Conservation (phyloP, 1,140 invertebrate species). For the Sarcophaga peregrina region DNA sequence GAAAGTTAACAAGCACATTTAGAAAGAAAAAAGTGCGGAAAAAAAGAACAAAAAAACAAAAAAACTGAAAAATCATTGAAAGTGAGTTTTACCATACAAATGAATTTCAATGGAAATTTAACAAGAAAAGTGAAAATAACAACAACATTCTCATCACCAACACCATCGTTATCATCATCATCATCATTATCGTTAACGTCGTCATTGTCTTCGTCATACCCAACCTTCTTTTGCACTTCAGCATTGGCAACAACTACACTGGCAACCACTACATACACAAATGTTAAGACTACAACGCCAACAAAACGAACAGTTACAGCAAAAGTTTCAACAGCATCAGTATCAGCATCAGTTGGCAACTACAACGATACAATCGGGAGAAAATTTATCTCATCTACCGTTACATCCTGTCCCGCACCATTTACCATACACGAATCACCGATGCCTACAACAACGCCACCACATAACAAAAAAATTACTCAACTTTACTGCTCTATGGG, state of each 20-base stretch:
- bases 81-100: constrained; percentile 17
- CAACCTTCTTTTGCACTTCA: background rate
- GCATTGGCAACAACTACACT: constrained; percentile 7
- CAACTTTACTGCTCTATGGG: constrained; percentile 10
- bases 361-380: background rate
- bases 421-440: background rate
- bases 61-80: background rate
- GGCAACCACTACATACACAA: constrained; percentile 13
- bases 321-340: constrained; percentile 28
- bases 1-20: constrained; percentile 34
- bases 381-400: background rate
- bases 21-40: too few species aligned
- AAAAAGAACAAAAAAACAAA: background rate
- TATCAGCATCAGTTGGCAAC: constrained; percentile 23
- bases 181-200: background rate
- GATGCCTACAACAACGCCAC: background rate
- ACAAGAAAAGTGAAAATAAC: constrained; percentile 28
- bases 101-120: constrained; percentile 32
- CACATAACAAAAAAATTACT: constrained; percentile 25
- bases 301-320: background rate
- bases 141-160: background rate
- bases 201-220: background rate
- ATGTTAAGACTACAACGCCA: constrained; percentile 4
- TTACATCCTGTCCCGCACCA: background rate
- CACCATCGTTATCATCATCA: background rate